Evolutionary conservation across 1,140 invertebrate species (phyloP), one percentile per base, ranked within the genome.

Genomic region (Drosophila nigromelanica): DNA sequence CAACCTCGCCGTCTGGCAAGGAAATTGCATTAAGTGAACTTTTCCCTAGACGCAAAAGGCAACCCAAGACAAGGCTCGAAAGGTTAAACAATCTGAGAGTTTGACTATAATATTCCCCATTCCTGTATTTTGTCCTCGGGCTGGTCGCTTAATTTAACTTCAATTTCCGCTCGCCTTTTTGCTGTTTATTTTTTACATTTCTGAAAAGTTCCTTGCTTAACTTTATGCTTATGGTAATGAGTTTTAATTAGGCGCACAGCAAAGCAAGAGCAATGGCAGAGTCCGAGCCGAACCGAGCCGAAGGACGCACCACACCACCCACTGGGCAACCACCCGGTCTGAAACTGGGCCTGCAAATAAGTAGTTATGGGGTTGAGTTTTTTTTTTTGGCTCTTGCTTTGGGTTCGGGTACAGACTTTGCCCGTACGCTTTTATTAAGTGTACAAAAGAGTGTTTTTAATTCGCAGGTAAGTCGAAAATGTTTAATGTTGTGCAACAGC

Each of bases 161-260:
- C 35, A 81, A 78, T 78, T 67, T 78, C 48, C 78, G 58, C 76
- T 27, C 33, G 79, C 24, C 11, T 21, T 30, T n/a, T 39, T 45
- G 37, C 21, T 51, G 58, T 73, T 60, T 69, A 27, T 27, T 42
- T 62, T 37, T 14, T 50, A 11, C 37, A 37, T 71, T 43, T 59
- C 50, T 67, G 55, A 51, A 78, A 75, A 76, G 85, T 76, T 66
- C 63, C 82, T 87, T 81, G 82, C 82, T 87, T 64, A 76, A 86
- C 66, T 86, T 79, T 79, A 82, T 82, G 78, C 83, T 87, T 87
- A 87, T 87, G 83, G 83, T 87, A 87, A 87, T 87, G 83, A 87
- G 83, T 87, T 87, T 87, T 87, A 87, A 87, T 89, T 87, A 87
- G 83, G 83, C 83, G 83, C 83, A 51, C 83, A 87, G 83, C 76